A percentile compares a stretch with the other conserved stretches of the same genome.
These are phyloP conservation scores for Drosophila putrida DNA, from an alignment of 2,888 invertebrate species.

Conservation along the genomic window DNA sequence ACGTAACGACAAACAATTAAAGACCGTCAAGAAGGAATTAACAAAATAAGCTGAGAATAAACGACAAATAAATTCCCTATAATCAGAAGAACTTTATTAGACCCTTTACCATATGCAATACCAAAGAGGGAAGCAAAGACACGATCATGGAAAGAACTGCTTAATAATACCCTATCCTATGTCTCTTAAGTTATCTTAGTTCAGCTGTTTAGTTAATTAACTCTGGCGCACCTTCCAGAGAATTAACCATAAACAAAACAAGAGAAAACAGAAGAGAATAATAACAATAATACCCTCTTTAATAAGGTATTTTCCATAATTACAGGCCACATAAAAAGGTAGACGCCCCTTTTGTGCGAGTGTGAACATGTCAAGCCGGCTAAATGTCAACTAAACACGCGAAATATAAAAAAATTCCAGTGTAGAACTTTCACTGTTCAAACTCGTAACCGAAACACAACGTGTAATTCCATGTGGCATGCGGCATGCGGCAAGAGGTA, in stretches of 20 bases:
- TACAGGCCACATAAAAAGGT: constrained; percentile 65
- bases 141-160: constrained; percentile 2
- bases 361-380: constrained; percentile 82
- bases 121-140: background rate
- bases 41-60: constrained; percentile 36
- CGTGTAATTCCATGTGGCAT: constrained; percentile 17
- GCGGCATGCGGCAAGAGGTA: constrained; percentile 11
- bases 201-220: constrained; percentile 40
- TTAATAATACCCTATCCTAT: constrained; percentile 1
- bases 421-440: constrained; percentile 81
- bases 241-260: constrained; percentile 27
- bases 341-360: constrained; percentile 70
- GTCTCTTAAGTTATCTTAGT: constrained; percentile 3
- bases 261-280: background rate
- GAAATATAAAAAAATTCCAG: constrained; percentile 55
- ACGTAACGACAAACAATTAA: constrained; percentile 71
- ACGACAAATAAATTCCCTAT: constrained; percentile 30
- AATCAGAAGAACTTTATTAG: constrained; percentile 22
- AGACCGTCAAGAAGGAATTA: constrained; percentile 64
- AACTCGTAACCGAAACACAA: constrained; percentile 64
- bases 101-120: background rate
- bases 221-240: constrained; percentile 46
- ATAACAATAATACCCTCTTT: constrained; percentile 40
- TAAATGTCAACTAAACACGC: constrained; percentile 84
- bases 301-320: constrained; percentile 59